Conservation (phyloP, 1,140 invertebrate species). For the Adelges cooleyi region DNA sequence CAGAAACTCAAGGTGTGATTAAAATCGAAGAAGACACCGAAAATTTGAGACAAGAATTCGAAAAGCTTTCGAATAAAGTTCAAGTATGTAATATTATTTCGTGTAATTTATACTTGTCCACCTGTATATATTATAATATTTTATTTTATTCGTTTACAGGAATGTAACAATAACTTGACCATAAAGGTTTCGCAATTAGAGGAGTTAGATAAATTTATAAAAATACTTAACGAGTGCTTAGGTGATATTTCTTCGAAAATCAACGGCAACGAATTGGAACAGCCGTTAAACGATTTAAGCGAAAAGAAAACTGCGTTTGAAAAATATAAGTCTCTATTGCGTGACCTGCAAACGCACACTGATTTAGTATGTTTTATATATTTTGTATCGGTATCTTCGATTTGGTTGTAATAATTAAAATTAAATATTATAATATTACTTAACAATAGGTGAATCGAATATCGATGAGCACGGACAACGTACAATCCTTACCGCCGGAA, state of each 20-base stretch:
- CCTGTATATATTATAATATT: not conserved
- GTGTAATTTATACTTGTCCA: too few species aligned
- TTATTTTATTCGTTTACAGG: slow-evolving; percentile 40
- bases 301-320: slow-evolving; percentile 80
- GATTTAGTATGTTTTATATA: slow-evolving; percentile 42
- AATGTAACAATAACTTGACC: slow-evolving; percentile 58
- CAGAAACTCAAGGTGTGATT: slow-evolving; percentile 67
- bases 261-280: slow-evolving; percentile 48
- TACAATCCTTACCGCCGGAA: not conserved
- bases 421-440: not conserved
- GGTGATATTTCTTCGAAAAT: slow-evolving; percentile 75
- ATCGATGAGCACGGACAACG: not conserved
- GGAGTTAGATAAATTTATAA: slow-evolving; percentile 69
- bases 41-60: slow-evolving; percentile 74
- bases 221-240: slow-evolving; percentile 68
- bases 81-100: slow-evolving; percentile 31
- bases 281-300: slow-evolving; percentile 64
- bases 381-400: too few species aligned
- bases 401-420: not conserved
- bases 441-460: not conserved
- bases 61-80: slow-evolving; percentile 67
- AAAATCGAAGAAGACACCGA: slow-evolving; percentile 85
- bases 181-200: slow-evolving; percentile 62
- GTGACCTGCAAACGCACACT: slow-evolving; percentile 62
- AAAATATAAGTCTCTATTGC: slow-evolving; percentile 63